Conservation (phyloP, 2,888 invertebrate species). For the Stegophylla sp. region DNA sequence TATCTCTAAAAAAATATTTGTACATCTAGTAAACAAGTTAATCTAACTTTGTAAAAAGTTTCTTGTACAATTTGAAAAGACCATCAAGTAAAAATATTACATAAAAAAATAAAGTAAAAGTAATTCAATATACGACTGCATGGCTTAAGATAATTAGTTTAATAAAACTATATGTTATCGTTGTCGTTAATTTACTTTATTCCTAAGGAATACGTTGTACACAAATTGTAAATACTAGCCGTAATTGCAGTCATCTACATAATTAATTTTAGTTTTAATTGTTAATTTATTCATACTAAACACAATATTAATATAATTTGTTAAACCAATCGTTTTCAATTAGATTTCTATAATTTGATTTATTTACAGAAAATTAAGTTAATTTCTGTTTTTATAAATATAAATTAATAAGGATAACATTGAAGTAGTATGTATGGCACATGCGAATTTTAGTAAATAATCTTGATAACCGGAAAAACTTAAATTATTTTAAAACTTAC, state of each 20-base stretch:
- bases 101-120: too few relatives aligned
- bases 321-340: neutral
- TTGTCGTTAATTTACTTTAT: neutral
- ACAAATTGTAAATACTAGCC: neutral
- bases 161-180: neutral
- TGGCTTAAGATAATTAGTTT: neutral
- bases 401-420: neutral
- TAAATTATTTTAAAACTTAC: slow-evolving; percentile 7
- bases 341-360: neutral
- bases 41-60: neutral
- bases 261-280: slow-evolving; percentile 3
- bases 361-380: neutral
- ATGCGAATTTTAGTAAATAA: slow-evolving; percentile 20
- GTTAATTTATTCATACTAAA: neutral
- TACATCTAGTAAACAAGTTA: slow-evolving; percentile 8
- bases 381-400: neutral
- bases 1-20: neutral
- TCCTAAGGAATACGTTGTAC: neutral
- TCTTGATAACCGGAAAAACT: slow-evolving; percentile 13
- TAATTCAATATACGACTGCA: neutral
- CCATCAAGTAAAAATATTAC: neutral
- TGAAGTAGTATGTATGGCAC: neutral
- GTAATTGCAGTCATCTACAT: neutral
- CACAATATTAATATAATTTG: neutral
- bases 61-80: neutral